Conservation (phyloP, 2,888 invertebrate species). For the Rhogogaster chlorosoma region DNA sequence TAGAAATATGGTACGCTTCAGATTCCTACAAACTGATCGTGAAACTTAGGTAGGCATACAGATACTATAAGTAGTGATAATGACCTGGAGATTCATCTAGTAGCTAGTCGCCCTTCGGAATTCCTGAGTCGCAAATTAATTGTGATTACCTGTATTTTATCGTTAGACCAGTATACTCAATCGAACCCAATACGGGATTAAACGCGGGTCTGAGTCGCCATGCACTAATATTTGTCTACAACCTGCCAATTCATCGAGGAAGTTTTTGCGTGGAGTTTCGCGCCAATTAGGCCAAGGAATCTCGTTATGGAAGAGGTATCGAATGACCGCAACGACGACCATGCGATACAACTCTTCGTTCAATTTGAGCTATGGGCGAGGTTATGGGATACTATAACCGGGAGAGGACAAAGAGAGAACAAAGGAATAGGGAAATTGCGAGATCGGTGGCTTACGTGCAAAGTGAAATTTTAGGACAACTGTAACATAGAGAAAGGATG, state of each 20-base stretch:
- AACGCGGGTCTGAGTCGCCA: not conserved
- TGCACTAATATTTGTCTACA: not conserved
- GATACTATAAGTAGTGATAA: not conserved
- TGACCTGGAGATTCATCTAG: not conserved
- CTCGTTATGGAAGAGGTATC: slow-evolving; percentile 6
- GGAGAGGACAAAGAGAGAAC: not conserved
- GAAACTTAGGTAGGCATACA: not conserved
- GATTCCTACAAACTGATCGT: not conserved
- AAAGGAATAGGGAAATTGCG: not conserved
- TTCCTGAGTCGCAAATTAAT: not conserved
- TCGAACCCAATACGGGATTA: not conserved
- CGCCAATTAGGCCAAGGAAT: slow-evolving; percentile 71
- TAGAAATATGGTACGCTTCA: not conserved
- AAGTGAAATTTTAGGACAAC: not conserved
- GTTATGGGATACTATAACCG: not conserved
- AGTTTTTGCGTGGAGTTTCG: slow-evolving; percentile 57
- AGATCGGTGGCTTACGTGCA: not conserved
- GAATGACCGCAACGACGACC: not conserved
- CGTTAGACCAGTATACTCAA: not conserved
- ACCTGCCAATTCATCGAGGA: slow-evolving; percentile 60
- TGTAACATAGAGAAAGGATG: not conserved
- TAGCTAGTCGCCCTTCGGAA: not conserved
- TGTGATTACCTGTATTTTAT: not conserved
- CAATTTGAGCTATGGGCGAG: not conserved
- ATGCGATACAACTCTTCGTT: not conserved